These are phyloP conservation scores for Branchinecta sandiegonensis DNA, from an alignment of 2,888 invertebrate species.

Conservation along the genomic window DNA sequence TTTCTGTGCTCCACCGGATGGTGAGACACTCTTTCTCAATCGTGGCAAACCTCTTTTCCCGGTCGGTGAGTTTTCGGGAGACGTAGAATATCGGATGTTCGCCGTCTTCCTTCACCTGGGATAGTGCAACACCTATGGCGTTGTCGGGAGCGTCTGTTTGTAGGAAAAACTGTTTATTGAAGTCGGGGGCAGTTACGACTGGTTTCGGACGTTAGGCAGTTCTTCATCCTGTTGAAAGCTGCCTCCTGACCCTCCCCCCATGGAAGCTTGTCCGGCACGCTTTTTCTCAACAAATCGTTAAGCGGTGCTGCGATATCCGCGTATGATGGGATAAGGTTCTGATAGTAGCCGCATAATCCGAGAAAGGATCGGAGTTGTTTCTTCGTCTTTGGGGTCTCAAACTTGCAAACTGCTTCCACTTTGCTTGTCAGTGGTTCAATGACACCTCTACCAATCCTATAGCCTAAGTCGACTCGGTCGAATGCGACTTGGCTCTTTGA, in stretches of 20 bases:
- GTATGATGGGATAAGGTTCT: neutral
- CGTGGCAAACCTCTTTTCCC: neutral
- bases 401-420: neutral
- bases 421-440: neutral
- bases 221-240: neutral
- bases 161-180: neutral
- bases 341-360: neutral
- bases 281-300: neutral
- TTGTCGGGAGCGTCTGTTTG: neutral
- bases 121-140: neutral
- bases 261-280: neutral
- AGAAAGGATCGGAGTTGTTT: neutral
- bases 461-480: neutral
- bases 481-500: neutral
- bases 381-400: neutral
- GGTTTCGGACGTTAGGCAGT: neutral
- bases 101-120: neutral
- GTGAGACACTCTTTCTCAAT: too few relatives aligned
- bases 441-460: neutral
- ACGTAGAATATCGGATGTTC: neutral
- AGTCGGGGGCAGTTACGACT: neutral
- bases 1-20: too few relatives aligned
- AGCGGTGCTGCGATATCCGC: neutral
- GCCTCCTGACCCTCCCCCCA: neutral
- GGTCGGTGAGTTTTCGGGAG: neutral